Evolutionary conservation across 2,797 vertebrate genomes (phyloP).

Genomic region (Esox masquinongy): DNA sequence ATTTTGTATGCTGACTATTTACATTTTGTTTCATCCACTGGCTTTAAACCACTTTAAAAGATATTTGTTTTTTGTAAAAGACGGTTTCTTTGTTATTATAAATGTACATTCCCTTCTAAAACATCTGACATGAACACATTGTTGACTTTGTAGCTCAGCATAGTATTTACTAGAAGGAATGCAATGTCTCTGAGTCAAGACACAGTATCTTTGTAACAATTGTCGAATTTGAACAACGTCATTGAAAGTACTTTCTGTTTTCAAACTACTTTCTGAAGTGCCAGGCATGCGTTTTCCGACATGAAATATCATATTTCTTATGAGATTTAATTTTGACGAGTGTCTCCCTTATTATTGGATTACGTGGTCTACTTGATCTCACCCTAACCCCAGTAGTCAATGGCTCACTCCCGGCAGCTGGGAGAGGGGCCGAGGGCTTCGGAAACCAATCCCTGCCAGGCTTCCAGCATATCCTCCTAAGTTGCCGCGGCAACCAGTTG

Average conservation of each 20-base stretch:
- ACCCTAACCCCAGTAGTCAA: background rate
- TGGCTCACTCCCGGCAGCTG: constrained; percentile 9
- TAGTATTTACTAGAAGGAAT: background rate
- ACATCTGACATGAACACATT: too few relatives aligned
- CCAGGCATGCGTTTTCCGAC: background rate
- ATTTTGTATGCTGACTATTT: too few relatives aligned
- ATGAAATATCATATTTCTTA: background rate
- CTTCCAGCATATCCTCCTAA: constrained; percentile 13
- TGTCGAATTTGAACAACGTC: background rate
- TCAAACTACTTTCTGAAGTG: background rate
- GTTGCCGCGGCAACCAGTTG: constrained; percentile 39
- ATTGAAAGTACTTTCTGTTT: too few relatives aligned
- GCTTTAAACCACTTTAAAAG: too few relatives aligned
- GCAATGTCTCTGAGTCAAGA: background rate
- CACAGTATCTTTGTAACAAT: background rate
- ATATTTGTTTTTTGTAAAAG: too few relatives aligned
- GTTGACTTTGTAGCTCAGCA: too few relatives aligned
- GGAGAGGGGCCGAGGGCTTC: background rate
- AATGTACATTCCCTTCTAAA: too few relatives aligned
- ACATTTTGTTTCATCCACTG: too few relatives aligned
- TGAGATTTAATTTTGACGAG: background rate
- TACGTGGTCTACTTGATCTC: constrained; percentile 8
- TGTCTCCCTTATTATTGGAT: constrained; percentile 17
- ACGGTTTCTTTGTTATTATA: too few relatives aligned
- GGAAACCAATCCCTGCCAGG: constrained; percentile 5